Evolutionary conservation across 2,797 vertebrate genomes (phyloP).

Genomic region (Tenualosa thibaudeaui): DNA sequence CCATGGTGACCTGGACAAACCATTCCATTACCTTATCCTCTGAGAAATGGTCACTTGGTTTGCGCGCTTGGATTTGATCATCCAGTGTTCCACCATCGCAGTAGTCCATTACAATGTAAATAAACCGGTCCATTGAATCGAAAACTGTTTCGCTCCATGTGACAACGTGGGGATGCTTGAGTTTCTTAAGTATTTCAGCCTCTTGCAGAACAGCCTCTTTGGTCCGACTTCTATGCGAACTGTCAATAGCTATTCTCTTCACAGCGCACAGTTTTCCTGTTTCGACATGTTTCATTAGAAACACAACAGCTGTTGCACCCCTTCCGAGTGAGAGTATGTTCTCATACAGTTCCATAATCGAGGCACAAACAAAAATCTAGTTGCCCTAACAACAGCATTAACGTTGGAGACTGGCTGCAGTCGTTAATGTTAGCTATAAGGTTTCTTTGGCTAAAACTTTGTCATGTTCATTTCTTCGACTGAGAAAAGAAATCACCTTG

Average conservation of each 20-base stretch:
- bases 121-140: constrained; percentile 57
- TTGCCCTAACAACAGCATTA: background rate
- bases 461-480: background rate
- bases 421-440: background rate
- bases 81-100: constrained; percentile 80
- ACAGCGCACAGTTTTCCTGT: constrained; percentile 70
- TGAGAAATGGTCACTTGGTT: constrained; percentile 58
- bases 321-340: constrained; percentile 70
- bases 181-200: constrained; percentile 72
- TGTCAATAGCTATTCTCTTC: constrained; percentile 72
- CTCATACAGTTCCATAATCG: constrained; percentile 75
- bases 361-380: background rate
- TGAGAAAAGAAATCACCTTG: background rate
- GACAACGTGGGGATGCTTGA: constrained; percentile 77
- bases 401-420: background rate
- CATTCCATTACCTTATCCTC: constrained; percentile 72
- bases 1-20: constrained; percentile 77
- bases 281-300: constrained; percentile 72
- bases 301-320: constrained; percentile 75
- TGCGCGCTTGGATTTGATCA: constrained; percentile 70
- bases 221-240: constrained; percentile 53
- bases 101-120: constrained; percentile 81
- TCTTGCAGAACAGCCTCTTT: constrained; percentile 71
- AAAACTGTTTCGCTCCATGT: constrained; percentile 71
- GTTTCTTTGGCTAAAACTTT: background rate